These are phyloP conservation scores for Thamnophis sirtalis DNA, from an alignment of 2,113 vertebrate genomes.

Conservation along the genomic window DNA sequence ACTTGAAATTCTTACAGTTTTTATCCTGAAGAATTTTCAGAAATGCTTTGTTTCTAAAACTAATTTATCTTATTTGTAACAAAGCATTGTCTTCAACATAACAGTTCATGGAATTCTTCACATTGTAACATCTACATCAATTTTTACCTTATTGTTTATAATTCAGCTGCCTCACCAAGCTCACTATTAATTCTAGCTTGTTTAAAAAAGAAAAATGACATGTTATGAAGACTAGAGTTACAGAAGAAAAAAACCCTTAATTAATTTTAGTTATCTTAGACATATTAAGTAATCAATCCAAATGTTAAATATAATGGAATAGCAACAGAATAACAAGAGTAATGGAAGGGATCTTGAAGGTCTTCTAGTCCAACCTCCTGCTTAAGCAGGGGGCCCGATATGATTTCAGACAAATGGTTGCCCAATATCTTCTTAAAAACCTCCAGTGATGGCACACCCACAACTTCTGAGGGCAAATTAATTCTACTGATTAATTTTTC, in stretches of 20 bases:
- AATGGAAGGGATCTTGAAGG: too few species aligned
- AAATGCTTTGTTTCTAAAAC: neutral
- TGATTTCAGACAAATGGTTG: too few species aligned
- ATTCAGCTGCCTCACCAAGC: neutral
- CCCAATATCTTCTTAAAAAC: too few species aligned
- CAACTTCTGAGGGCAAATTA: too few species aligned
- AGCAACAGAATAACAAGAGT: too few species aligned
- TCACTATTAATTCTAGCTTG: neutral
- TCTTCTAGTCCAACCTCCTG: too few species aligned
- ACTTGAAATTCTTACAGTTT: neutral
- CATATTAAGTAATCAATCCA: neutral
- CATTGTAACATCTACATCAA: neutral
- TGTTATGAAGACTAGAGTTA: neutral
- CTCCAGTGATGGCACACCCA: too few species aligned
- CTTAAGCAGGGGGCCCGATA: too few species aligned
- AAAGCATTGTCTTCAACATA: neutral
- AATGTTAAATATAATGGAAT: neutral
- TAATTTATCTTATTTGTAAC: neutral
- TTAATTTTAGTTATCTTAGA: neutral
- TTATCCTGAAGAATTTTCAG: neutral
- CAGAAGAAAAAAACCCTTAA: neutral
- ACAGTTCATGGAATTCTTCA: neutral
- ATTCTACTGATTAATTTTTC: too few species aligned
- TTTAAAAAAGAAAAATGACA: neutral
- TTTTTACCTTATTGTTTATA: neutral